Evolutionary conservation across 2,888 invertebrate species (phyloP), one percentile per base, ranked within the genome.

Genomic region (Crioceris asparagi): DNA sequence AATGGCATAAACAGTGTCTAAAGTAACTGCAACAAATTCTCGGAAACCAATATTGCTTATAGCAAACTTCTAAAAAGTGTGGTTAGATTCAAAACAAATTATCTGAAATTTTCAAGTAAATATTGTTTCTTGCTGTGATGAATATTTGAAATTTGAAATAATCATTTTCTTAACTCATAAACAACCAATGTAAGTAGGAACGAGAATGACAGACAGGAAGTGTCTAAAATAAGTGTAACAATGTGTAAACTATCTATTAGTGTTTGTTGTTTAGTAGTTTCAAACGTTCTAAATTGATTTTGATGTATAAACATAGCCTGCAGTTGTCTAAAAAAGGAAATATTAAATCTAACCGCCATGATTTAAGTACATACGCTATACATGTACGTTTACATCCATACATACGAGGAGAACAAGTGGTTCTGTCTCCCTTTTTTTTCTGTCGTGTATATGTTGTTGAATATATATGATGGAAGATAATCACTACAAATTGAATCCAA

Each of bases 401-500:
- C 5, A 35, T 33, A 40, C 29, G 42, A 32, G 32, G 39, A 39
- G 42, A 30, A 37, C 42, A 42, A 42, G 43, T 40, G 41, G 43
- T 38, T 46, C 45, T 41, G 39, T 47, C 49, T 47, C 47, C 53
- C 55, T 56, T 56, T 56, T 49, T 44, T 41, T 41, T 25, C 11
- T 25, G 12, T 15, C 32, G 32, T 17, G 44, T 44, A 44, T 44
- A 44, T 38, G 46, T 42, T 40, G 46, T 46, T 46, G 46, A 43
- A 43, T 41, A 15, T 15, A 44, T 44, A 41, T 41, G 41, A 45
- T 43, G 40, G 39, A 46, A 45, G 59, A 57, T 60, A 60, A 60
- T 60, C 60, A 59, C 60, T 57, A 59, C 62, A 61, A 52, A 62
- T 62, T 62, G 61, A 61, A 60, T 53, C 58, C 60, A 62, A 62